Base-by-base conservation (phyloP, 2,888 invertebrate genomes). In the Smittia aterrima region DNA sequence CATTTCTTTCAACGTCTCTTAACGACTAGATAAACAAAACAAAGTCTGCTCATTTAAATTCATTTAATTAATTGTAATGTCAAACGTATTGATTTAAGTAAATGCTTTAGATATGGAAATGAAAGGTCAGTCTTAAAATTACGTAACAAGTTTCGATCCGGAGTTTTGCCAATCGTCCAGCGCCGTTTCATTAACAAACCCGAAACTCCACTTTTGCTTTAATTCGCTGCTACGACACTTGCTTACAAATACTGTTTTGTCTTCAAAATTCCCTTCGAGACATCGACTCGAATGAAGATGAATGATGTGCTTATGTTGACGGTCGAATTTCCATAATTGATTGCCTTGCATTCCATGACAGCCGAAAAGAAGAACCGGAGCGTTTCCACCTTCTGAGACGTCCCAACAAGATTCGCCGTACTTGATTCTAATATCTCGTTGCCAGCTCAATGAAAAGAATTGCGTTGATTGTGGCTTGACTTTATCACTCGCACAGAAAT, bases 281-380 rank as follows among this genome's bases (percentile, higher is more conserved):
- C 74, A 74, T 25, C 74, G 25, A 7, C 22, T 66, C 22, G 47
- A 32, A 9, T 54, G 62, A 3, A 47, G 64, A 27, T 66, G 74
- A 11, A 54, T 40, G 20, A 74, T 74, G 16, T 66, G 66, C 18
- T 74, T 64, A 0, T 16, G 38, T 13, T 66, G 13, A 0, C n/a
- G 79, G 77, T 92, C 87, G 79, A 94, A 96, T 78, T 88, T 88
- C 92, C 95, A 98, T 77, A 92, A 86, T 82, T 98, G 98, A 83
- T 98, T 98, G 1, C 98, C 98, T 75, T 92, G 90, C 80, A 91
- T 90, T 0, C 93, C 91, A 79, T 98, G 98, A 78, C 98, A 98
- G 9, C 87, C 86, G 85, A 91, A 98, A 76, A 97, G 83, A 22
- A 89, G 85, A 0, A 98, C 85, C 0, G 93, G 90, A 1, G 94